Conservation (phyloP, 2,113 vertebrate species). For the Cryptotis parvus region DNA sequence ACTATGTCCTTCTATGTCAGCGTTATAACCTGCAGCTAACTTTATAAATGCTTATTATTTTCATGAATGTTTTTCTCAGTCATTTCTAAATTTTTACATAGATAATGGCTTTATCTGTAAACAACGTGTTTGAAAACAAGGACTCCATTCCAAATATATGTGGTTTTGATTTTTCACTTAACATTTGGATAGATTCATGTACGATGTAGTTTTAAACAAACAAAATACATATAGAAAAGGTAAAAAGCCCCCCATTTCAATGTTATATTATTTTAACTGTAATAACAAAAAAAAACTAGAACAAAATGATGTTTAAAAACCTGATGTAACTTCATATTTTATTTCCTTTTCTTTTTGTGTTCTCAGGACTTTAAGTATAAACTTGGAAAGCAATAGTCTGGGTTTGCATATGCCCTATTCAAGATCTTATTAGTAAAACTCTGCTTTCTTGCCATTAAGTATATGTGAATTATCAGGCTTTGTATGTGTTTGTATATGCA, state of each 20-base stretch:
- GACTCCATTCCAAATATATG: background rate
- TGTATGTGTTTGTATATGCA: too few species aligned
- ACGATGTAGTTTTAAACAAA: background rate
- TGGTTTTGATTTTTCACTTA: background rate
- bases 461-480: background rate
- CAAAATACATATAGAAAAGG: background rate
- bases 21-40: background rate
- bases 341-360: too few species aligned
- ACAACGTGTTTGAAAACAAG: background rate
- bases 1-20: background rate
- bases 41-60: background rate
- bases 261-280: too few species aligned
- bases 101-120: background rate
- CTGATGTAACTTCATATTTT: too few species aligned
- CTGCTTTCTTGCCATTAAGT: background rate
- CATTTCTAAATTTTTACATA: background rate
- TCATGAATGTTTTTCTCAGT: background rate
- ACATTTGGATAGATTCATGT: background rate
- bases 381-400: too few species aligned
- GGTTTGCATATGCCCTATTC: too few species aligned
- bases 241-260: too few species aligned
- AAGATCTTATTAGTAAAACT: too few species aligned
- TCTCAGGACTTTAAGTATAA: too few species aligned
- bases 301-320: too few species aligned
- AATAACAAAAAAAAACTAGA: too few species aligned